Base-by-base conservation (phyloP, 2,888 invertebrate species). In the Tenthredo distinguenda region DNA sequence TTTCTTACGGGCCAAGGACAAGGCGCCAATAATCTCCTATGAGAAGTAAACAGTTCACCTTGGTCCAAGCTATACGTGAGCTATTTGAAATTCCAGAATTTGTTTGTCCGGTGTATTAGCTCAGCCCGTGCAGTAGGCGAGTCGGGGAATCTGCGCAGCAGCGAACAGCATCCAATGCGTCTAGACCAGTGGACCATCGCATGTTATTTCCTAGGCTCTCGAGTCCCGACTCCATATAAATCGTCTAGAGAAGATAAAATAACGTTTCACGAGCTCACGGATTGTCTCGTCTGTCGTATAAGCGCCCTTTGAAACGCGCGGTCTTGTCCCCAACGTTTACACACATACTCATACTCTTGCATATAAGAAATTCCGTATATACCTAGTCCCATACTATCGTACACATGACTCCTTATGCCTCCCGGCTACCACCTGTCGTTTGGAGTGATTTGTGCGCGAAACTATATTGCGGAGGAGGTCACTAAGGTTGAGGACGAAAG, bases 221-320 rank as follows among this genome's bases (percentile, higher is more conserved):
- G n/a, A 55, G 31, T 9, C n/a, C n/a, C 55, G 12, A n/a, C 65
- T 62, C 86, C 58, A 85, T 89, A 89, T 89, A 89, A 89, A 89
- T 89, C 86, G 87, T 87, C 86, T 86, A 84, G 85, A 79, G 86
- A 74, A 87, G 86, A 89, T 88, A 88, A 88, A 89, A 84, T 37
- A 81, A 21, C 34, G 81, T 81, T 81, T 81, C 81, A 40, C 81
- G 81, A 81, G 40, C 81, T 62, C 50, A 62, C 62, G 81, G 81
- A 81, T 81, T 81, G 81, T 81, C 81, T 81, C 81, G 81, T 81
- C 58, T 62, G 81, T 81, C 81, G 81, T 40, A 81, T 34, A 81
- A 81, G 58, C 81, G 77, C 77, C 77, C 50, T 50, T 77, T 77
- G 34, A 21, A 50, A 77, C 77, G 77, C 50, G 40, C 21, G 58